Conservation (phyloP, 2,113 vertebrate genomes). For the Upupa epops region DNA sequence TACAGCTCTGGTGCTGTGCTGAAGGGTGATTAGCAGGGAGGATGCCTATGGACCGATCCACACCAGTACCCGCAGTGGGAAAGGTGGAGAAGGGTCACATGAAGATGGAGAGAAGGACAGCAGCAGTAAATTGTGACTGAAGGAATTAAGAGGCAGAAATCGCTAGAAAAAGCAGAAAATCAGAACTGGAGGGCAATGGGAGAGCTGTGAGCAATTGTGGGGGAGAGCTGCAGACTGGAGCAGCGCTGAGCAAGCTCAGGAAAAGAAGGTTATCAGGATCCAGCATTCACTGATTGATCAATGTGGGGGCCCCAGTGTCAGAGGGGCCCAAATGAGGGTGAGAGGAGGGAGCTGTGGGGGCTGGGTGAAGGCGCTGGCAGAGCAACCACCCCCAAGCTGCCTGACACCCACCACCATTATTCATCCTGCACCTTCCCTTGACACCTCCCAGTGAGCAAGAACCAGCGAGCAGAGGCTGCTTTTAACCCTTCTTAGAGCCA, state of each 20-base stretch:
- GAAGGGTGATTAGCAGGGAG: not conserved
- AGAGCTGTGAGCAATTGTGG: not conserved
- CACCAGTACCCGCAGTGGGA: accelerated
- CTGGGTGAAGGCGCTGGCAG: not conserved
- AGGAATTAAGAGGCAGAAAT: not conserved
- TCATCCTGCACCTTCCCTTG: conserved; percentile 10
- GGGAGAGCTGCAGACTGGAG: not conserved
- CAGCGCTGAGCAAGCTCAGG: not conserved
- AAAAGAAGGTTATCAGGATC: not conserved
- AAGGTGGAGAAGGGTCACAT: not conserved
- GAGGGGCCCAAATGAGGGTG: not conserved
- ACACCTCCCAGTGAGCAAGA: not conserved
- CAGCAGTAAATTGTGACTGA: not conserved
- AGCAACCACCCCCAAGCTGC: not conserved
- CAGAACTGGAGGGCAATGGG: not conserved
- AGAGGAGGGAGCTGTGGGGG: not conserved
- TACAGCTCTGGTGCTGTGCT: not conserved
- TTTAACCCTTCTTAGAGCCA: conserved; percentile 4
- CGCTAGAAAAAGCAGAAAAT: not conserved
- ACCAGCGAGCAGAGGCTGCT: not conserved
- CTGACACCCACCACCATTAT: not conserved
- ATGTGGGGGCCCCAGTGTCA: not conserved
- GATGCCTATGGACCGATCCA: accelerated
- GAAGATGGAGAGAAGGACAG: not conserved
- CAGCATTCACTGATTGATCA: not conserved